Evolutionary conservation across 2,888 invertebrate genomes (phyloP).

Genomic region (Diarsia rubi): DNA sequence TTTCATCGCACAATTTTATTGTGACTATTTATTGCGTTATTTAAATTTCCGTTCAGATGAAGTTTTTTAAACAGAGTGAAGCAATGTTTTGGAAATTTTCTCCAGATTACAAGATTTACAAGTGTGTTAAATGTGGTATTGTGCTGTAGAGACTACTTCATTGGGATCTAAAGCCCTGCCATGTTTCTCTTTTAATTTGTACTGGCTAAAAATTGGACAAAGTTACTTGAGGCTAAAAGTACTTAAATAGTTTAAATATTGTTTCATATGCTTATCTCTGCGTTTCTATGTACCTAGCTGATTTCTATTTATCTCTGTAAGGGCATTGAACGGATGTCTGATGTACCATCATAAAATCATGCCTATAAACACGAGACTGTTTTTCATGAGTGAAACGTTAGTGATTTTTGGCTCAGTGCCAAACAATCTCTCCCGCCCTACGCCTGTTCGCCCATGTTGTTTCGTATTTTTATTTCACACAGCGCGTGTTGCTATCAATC

Average conservation of each 20-base stretch:
- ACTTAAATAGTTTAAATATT: neutral
- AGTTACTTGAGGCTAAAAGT: constrained; percentile 16
- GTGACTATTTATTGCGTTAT: neutral
- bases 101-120: neutral
- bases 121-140: neutral
- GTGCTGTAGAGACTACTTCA: neutral
- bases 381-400: constrained; percentile 81
- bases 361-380: constrained; percentile 71
- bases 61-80: neutral
- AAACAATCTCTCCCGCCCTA: constrained; percentile 78
- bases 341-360: constrained; percentile 60
- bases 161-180: neutral
- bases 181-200: constrained; percentile 10
- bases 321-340: constrained; percentile 68
- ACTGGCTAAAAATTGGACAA: neutral
- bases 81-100: neutral
- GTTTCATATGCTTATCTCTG: constrained; percentile 12
- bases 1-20: neutral
- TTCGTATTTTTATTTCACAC: constrained; percentile 84
- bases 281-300: constrained; percentile 13
- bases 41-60: neutral
- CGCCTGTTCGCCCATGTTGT: constrained; percentile 70
- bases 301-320: constrained; percentile 51
- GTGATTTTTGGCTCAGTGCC: constrained; percentile 83
- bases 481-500: constrained; percentile 82